phyloP scores from a whole-genome alignment of 2,888 invertebrate species.

The Timema cristinae region DNA sequence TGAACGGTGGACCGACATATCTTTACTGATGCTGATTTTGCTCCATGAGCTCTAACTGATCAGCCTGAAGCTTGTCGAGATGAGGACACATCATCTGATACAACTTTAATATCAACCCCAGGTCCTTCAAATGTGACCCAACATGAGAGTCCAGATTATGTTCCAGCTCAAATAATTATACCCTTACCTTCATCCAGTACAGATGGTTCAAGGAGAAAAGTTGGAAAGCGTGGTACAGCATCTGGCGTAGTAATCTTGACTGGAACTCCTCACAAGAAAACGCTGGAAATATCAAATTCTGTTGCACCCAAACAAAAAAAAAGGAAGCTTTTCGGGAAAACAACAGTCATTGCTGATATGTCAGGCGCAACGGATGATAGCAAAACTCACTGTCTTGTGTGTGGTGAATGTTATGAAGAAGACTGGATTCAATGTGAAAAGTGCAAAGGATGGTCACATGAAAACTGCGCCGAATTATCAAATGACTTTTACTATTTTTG shows the following conservation, averaged over 20 bases:
- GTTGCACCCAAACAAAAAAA: not conserved
- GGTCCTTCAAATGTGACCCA: not conserved
- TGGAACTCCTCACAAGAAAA: slow-evolving; percentile 5
- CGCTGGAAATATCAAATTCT: not conserved
- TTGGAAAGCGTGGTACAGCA: not conserved
- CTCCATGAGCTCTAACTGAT: not conserved
- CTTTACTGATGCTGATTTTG: slow-evolving; percentile 22
- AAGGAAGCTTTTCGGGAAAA: not conserved
- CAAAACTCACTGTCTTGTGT: not conserved
- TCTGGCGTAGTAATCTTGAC: not conserved
- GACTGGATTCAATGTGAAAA: not conserved
- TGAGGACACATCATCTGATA: not conserved
- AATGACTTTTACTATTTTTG: not conserved
- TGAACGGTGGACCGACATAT: slow-evolving; percentile 25
- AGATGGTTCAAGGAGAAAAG: not conserved
- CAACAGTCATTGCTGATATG: not conserved
- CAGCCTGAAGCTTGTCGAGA: not conserved
- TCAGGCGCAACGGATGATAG: not conserved
- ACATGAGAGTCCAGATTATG: not conserved
- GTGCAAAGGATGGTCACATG: not conserved
- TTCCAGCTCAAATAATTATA: not conserved
- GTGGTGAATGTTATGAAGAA: slow-evolving; percentile 2
- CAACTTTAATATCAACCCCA: not conserved
- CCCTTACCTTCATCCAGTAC: not conserved
- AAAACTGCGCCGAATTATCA: not conserved